Base-by-base conservation (phyloP, 1,140 invertebrate genomes). In the Coenobita brevimanus region DNA sequence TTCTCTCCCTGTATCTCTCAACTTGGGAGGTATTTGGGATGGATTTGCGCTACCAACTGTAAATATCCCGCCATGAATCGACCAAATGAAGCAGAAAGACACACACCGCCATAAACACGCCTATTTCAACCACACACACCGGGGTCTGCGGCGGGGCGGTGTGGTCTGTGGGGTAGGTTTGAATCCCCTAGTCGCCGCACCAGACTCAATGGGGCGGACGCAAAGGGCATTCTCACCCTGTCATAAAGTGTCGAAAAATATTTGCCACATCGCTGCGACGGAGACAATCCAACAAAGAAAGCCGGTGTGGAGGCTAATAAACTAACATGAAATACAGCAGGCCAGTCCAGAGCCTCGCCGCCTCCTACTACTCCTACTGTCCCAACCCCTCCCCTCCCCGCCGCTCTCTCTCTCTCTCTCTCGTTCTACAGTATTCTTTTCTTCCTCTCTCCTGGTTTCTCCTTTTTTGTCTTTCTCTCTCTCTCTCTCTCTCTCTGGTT, bases 181-280 rank as follows among this genome's bases (percentile, higher is more conserved):
- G 71, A n/a, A 27, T 4, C 13, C 67, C 62, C 38, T 33, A 30
- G 64, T 62, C 43, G 41, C 10, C 84, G 76, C 62, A 24, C 43
- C 80, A 21, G 33, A 67, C 33, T 80, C 84, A 87, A 87, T 87
- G 84, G 84, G 30, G 84, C 67, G 76, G 84, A 87, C 76, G 73
- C 41, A 33, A 87, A 76, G 76, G 64, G 46, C 27, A 81, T 87
- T 67, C 84, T 50, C 76, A 46, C 84, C 60, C 33, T 81, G 76
- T 87, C 84, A 81, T 87, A 87, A 87, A 87, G 75, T 87, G 84
- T 80, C 76, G 84, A 81, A 87, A 87, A 87, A 87, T 87, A 87
- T 87, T 87, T 81, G 84, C 76, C 84, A 87, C 84, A 80, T 81
- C 78, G 64, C 76, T 33, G 84, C 17, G 64, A 80, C 41, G 76